Conservation (phyloP, 2,113 vertebrate species). For the Menidia beryllina region DNA sequence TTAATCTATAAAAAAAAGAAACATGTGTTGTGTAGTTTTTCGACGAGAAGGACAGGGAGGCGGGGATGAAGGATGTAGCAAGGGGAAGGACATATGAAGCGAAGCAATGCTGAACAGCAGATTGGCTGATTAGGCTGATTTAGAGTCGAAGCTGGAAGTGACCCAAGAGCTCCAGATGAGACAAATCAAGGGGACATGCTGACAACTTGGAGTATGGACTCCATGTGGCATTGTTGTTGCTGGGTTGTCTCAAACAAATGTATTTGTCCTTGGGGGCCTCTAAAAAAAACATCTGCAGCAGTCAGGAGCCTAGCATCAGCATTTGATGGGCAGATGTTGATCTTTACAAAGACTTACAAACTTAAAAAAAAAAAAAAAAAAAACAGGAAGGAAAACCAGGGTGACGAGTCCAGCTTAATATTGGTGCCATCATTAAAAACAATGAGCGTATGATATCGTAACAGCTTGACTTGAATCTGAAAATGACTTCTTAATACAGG, state of each 20-base stretch:
- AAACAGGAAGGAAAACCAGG: constrained; percentile 18
- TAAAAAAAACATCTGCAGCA: constrained; percentile 54
- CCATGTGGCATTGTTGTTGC: constrained; percentile 11
- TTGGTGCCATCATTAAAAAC: constrained; percentile 13
- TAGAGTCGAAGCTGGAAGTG: constrained; percentile 70
- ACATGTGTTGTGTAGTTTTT: constrained; percentile 6
- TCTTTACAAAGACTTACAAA: constrained; percentile 30
- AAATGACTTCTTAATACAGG: constrained; percentile 39
- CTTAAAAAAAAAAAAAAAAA: constrained; percentile 48
- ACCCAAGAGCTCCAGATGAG: constrained; percentile 67
- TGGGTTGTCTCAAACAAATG: constrained; percentile 59
- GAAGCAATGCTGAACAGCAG: constrained; percentile 54
- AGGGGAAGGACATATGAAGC: constrained; percentile 32
- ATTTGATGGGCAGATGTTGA: constrained; percentile 35
- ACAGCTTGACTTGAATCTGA: constrained; percentile 48
- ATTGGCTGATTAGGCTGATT: constrained; percentile 75
- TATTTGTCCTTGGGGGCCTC: constrained; percentile 65
- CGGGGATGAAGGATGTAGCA: constrained; percentile 13
- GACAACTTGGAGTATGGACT: constrained; percentile 54
- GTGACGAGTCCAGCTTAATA: constrained; percentile 22
- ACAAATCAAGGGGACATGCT: constrained; percentile 61
- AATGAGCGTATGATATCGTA: constrained; percentile 22
- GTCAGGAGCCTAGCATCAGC: constrained; percentile 32
- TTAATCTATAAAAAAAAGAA: constrained; percentile 24
- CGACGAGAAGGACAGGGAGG: constrained; percentile 18